Conservation (phyloP, 2,113 vertebrate genomes). For the human (Homo sapiens) region GRCh38 chr6:79715501-79716000, state of each 20-base stretch:
- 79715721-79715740: constrained; percentile 47
- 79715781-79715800: constrained; percentile 57
- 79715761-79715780: constrained; percentile 70
- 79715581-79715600: constrained; percentile 24
- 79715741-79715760: constrained; percentile 73
- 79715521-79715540: not conserved
- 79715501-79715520: not conserved
- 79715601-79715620: constrained; percentile 37
- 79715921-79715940: constrained; percentile 1
- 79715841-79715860: constrained; percentile 59
- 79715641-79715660: not conserved
- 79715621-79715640: constrained; percentile 1
- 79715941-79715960: not conserved
- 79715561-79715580: constrained; percentile 57
- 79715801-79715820: constrained; percentile 66
- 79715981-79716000: not conserved
- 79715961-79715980: not conserved
- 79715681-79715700: constrained; percentile 21
- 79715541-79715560: not conserved
- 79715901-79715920: constrained; percentile 63
- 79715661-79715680: constrained; percentile 51
- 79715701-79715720: constrained; percentile 50
- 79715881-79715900: constrained; percentile 45
- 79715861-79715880: constrained; percentile 55
- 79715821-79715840: constrained; percentile 66